Percentiles rank a stretch among this genome's conserved stretches.
Conservation (phyloP, 2,797 vertebrate species). For the Sebastes wilsoni region DNA sequence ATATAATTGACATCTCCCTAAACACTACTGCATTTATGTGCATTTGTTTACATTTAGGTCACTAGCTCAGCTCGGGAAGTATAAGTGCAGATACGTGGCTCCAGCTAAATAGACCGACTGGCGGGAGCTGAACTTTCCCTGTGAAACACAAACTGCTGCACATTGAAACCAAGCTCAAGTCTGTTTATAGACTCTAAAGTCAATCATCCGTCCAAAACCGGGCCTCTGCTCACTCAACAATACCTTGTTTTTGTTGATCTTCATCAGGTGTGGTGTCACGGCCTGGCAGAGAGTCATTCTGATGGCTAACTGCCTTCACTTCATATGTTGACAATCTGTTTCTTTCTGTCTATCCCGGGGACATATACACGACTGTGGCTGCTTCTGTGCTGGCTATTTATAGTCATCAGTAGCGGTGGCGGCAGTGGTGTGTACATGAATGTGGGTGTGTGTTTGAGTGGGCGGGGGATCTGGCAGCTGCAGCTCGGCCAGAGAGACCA, state of each 20-base stretch:
- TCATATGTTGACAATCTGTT: conserved; percentile 67
- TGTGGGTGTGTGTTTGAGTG: conserved; percentile 37
- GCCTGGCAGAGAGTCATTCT: conserved; percentile 78
- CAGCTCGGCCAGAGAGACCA: conserved; percentile 42
- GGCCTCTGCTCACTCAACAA: conserved; percentile 31
- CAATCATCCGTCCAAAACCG: conserved; percentile 21
- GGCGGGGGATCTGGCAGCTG: conserved; percentile 76
- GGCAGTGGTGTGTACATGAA: conserved; percentile 53
- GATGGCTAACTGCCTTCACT: conserved; percentile 66
- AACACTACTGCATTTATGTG: neutral
- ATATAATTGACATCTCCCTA: neutral
- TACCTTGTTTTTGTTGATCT: conserved; percentile 85
- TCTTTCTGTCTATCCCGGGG: conserved; percentile 56
- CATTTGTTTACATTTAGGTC: conserved; percentile 41
- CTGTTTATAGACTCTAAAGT: conserved; percentile 65
- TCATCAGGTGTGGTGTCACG: conserved; percentile 77
- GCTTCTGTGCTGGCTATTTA: conserved; percentile 79
- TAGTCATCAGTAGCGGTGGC: conserved; percentile 68
- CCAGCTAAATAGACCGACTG: conserved; percentile 41
- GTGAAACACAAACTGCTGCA: conserved; percentile 74
- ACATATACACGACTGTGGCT: conserved; percentile 48
- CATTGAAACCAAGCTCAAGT: conserved; percentile 55
- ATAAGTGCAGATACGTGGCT: conserved; percentile 6
- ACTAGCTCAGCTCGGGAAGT: conserved; percentile 22
- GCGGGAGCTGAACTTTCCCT: conserved; percentile 58